A percentile compares a stretch with the other conserved stretches of the same genome.
Conservation (phyloP, 2,113 vertebrate species). For the Apistogramma diplotaenia region DNA sequence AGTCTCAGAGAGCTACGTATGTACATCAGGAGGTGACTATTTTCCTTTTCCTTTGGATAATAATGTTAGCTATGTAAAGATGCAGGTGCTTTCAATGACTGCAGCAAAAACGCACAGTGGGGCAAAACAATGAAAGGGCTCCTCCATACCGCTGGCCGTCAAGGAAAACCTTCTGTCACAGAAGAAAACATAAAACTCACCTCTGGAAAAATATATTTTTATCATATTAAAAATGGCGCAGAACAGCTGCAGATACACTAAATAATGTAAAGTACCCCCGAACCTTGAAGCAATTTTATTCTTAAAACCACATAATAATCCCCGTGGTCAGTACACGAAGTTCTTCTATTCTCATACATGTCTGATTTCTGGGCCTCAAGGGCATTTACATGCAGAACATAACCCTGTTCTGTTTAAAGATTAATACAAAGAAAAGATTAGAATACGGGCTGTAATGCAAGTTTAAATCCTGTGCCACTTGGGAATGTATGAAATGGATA, state of each 20-base stretch:
- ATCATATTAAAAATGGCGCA: neutral
- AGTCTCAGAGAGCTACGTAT: conserved; percentile 15
- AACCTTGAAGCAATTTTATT: neutral
- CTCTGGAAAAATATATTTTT: neutral
- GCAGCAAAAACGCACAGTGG: neutral
- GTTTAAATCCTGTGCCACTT: conserved; percentile 54
- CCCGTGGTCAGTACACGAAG: neutral
- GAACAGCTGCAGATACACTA: neutral
- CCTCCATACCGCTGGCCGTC: neutral
- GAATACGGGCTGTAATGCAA: conserved; percentile 36
- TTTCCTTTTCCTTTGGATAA: conserved; percentile 8
- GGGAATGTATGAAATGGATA: conserved; percentile 42
- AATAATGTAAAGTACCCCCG: neutral
- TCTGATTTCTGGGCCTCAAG: conserved; percentile 32
- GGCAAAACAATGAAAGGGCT: neutral
- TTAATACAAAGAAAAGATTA: conserved; percentile 40
- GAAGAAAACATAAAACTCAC: neutral
- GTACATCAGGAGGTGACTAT: conserved; percentile 28
- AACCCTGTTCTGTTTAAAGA: conserved; percentile 35
- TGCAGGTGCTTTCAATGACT: conserved; percentile 32
- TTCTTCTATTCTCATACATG: neutral
- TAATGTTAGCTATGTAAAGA: neutral
- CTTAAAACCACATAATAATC: neutral
- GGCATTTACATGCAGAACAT: conserved; percentile 37
- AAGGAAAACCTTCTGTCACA: neutral